Evolutionary conservation across 2,797 vertebrate species (phyloP), one percentile per base, ranked within the genome.

Genomic region (Gymnopithys bicolor): DNA sequence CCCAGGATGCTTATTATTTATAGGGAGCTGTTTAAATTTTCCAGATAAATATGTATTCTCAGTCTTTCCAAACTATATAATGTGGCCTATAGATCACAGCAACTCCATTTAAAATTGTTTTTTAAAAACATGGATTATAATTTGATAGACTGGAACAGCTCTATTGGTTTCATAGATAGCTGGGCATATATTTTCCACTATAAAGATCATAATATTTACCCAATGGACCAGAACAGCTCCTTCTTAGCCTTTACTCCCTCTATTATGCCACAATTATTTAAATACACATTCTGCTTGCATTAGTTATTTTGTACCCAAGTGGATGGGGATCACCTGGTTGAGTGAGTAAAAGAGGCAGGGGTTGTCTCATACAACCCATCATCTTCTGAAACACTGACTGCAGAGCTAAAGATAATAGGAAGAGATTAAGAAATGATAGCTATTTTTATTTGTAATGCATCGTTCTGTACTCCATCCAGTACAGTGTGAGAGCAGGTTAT

Each of bases 181-280:
- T 51, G 74, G 80, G 77, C 91, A 90, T 96, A 94, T 97, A 96
- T 95, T 97, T 96, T 94, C 91, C 74, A 53, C 93, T 94, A 69
- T 94, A 94, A 96, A 91, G 94, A 94, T 88, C 85, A 87, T 94
- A 94, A 94, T 96, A 95, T 95, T 94, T 95, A 94, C 74, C 74
- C 94, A 94, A 96, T 94, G 94, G 95, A 96, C 90, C 95, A 95
- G 94, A 97, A 97, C 94, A 92, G 43, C 45, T 97, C 84, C 91
- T 94, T 97, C 95, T 92, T 95, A 96, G 93, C 94, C 90, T 94
- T 96, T 94, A 95, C 91, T 95, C 94, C 73, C 60, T 67, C 84
- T 91, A 85, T 95, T 95, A 96, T 90, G 67, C 81, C 78, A 93
- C 84, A 84, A 84, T 95, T 95, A 96, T 96, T 97, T 96, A 94